A percentile compares a stretch with the other conserved stretches of the same genome.
phyloP scores from a whole-genome alignment of 2,113 vertebrate genomes.

The Physeter macrocephalus region DNA sequence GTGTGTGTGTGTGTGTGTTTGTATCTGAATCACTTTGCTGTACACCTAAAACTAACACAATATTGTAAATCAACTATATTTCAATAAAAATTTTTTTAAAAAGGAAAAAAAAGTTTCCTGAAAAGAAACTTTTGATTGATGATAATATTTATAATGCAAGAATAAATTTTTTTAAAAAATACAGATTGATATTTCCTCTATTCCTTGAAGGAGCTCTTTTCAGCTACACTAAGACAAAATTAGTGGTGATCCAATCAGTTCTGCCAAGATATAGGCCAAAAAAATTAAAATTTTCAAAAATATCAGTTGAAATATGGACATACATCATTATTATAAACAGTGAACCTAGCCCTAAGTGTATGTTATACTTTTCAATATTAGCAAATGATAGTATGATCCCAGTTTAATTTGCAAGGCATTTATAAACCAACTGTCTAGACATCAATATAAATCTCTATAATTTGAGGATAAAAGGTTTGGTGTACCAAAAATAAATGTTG shows the following conservation, averaged over 20 bases:
- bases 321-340: background rate
- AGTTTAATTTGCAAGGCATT: slow-evolving; percentile 17
- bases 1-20: no score
- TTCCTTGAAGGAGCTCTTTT: background rate
- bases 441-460: background rate
- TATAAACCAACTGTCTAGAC: background rate
- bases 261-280: background rate
- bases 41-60: no score
- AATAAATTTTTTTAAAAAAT: background rate
- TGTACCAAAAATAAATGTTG: background rate
- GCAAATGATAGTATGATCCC: background rate
- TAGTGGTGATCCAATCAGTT: background rate
- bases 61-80: no score
- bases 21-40: no score
- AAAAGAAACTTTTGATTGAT: background rate
- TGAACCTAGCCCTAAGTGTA: background rate
- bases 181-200: background rate
- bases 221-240: background rate
- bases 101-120: background rate
- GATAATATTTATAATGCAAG: background rate
- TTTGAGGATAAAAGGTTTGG: background rate
- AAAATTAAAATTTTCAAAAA: background rate
- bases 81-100: no score
- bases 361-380: background rate
- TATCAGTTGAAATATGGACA: background rate